Evolutionary conservation across 2,797 vertebrate genomes (phyloP), one percentile per base, ranked within the genome.

Genomic region (Sebastes flavidus): DNA sequence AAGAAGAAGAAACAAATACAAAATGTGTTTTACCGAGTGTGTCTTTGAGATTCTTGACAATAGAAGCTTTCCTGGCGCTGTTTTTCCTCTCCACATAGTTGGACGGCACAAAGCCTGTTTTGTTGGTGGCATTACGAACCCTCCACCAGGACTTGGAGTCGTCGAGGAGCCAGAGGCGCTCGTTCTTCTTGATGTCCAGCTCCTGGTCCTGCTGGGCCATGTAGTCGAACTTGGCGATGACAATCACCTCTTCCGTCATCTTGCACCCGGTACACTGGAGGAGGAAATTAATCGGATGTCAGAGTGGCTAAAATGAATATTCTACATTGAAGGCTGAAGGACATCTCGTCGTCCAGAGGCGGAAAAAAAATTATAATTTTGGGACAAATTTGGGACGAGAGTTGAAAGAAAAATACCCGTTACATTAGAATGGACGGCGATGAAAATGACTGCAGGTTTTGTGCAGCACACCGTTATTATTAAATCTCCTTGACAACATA

Each of bases 91-190:
- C 97, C 79, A 98, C 97, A 16, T 98, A 98, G 94, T 98, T 98
- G 72, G 97, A 98, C 52, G 97, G 97, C 88, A 98, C 97, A 72
- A 98, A 98, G 90, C 97, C 97, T 0, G 97, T 98, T 95, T 97
- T 97, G 96, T 98, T 98, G 90, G 96, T 96, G 76, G 97, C 96
- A 78, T 98, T 98, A 76, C 97, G 95, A 66, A 98, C 97, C 65
- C 97, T 95, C 97, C 97, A 98, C 97, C 97, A 98, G 79, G 97
- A 98, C 83, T 98, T 98, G 38, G 97, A 98, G 93, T 98, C 97
- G 12, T 98, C 97, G 30, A 98, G 91, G 32, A 98, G 96, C 96
- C 97, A 97, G 34, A 98, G 96, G 22, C 97, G 95, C 92, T 98
- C 97, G n/a, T 98, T 98, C 91, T 98, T 98, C 94, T 97, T 97